phyloP scores from a whole-genome alignment of 2,113 vertebrate genomes.

The Melanostigma gelatinosum region DNA sequence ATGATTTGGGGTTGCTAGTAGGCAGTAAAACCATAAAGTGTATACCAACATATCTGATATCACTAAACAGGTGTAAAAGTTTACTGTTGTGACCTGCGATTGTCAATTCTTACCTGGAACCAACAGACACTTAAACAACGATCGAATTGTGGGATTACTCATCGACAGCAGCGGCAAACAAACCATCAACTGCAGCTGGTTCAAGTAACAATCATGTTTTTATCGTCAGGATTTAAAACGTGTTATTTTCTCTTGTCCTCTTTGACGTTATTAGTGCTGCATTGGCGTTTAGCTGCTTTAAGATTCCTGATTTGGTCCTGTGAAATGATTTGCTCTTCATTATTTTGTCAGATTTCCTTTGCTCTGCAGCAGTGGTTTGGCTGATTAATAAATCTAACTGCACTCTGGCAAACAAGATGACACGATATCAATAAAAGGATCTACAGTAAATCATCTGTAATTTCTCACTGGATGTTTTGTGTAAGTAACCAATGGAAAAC shows the following conservation, averaged over 20 bases:
- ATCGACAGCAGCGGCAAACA: not conserved
- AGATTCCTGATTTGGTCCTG: constrained; percentile 32
- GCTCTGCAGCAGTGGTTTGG: constrained; percentile 6
- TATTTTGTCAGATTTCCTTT: constrained; percentile 36
- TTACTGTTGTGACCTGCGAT: constrained; percentile 10
- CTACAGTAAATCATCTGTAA: constrained; percentile 12
- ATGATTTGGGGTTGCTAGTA: not conserved
- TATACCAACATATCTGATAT: constrained; percentile 1
- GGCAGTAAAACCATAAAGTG: not conserved
- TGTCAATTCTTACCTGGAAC: constrained; percentile 15
- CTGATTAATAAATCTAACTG: not conserved
- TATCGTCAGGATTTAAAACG: constrained; percentile 10
- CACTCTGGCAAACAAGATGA: constrained; percentile 12
- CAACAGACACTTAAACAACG: not conserved
- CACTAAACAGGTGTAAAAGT: not conserved
- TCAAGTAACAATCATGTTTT: constrained; percentile 18
- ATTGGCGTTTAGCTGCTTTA: not conserved
- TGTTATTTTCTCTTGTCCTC: not conserved
- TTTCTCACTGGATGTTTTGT: not conserved
- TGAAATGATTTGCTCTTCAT: constrained; percentile 8
- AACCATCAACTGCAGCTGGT: not conserved
- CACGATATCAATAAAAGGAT: constrained; percentile 2
- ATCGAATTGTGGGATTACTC: not conserved
- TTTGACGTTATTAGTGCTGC: not conserved
- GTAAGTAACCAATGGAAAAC: constrained; percentile 11